Conservation (phyloP, 2,113 vertebrate genomes). For the Centropus unirufus region DNA sequence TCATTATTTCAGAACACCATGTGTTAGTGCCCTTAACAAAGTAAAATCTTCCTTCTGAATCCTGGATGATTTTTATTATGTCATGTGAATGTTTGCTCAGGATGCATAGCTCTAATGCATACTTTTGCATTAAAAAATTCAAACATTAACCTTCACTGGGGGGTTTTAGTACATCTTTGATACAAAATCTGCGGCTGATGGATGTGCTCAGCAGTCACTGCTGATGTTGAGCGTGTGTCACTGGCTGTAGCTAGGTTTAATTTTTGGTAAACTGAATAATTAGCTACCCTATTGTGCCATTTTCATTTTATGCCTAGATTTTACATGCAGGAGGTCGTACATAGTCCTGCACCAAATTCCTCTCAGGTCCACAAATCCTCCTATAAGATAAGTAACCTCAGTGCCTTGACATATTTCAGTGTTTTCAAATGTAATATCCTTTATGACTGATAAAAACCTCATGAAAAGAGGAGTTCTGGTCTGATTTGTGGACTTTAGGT, state of each 20-base stretch:
- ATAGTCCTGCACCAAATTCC: neutral
- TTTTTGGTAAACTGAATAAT: neutral
- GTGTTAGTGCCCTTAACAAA: slow-evolving; percentile 21
- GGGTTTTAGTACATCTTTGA: neutral
- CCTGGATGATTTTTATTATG: neutral
- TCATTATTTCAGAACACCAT: slow-evolving; percentile 32
- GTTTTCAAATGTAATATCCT: neutral
- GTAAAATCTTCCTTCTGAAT: neutral
- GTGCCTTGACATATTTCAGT: neutral
- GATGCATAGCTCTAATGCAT: neutral
- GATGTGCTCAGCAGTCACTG: neutral
- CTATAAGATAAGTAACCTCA: neutral
- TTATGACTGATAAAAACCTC: neutral
- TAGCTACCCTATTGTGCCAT: neutral
- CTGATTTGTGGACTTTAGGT: neutral
- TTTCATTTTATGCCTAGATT: neutral
- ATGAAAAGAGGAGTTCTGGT: neutral
- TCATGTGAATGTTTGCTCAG: neutral
- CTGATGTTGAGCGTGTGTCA: neutral
- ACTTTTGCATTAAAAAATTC: neutral
- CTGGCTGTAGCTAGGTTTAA: neutral
- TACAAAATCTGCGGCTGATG: neutral
- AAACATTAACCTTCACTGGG: neutral
- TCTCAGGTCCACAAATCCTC: neutral
- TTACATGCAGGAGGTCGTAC: neutral